Evolutionary conservation across 1,140 invertebrate genomes (phyloP).

Genomic region (Cotesia vestalis): DNA sequence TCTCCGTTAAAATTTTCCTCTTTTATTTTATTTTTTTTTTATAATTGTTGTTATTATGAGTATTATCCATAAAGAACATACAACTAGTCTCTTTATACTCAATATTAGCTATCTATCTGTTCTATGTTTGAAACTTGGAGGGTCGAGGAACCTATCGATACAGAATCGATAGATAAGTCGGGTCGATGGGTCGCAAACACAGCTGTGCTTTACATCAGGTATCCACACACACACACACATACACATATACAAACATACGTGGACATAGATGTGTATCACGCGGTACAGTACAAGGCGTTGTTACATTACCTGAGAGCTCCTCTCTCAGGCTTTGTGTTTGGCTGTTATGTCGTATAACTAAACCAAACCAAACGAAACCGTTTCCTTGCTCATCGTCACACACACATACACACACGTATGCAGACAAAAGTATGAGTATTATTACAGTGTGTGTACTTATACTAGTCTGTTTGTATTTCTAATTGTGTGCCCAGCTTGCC

Average conservation of each 20-base stretch:
- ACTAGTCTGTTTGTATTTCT: constrained; percentile 29
- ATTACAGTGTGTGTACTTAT: no score
- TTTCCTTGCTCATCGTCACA: not conserved
- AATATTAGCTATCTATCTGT: constrained; percentile 16
- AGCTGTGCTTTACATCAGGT: constrained; percentile 55
- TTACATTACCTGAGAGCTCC: constrained; percentile 22
- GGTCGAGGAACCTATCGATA: constrained; percentile 46
- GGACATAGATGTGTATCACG: not conserved
- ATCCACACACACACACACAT: constrained; percentile 41
- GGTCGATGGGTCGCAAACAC: constrained; percentile 58
- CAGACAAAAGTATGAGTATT: no score
- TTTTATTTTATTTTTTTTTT: not conserved
- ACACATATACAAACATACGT: constrained; percentile 11
- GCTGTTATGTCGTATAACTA: no score
- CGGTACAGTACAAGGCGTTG: constrained; percentile 43
- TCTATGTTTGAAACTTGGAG: constrained; percentile 30
- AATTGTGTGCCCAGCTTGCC: constrained; percentile 60
- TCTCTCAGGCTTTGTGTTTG: no score
- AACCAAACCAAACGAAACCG: no score
- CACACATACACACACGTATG: no score
- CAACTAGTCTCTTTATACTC: constrained; percentile 15
- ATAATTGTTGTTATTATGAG: constrained; percentile 7
- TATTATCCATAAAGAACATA: not conserved
- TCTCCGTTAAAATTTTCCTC: not conserved
- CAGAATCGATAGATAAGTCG: constrained; percentile 61